Conservation (phyloP, 2,888 invertebrate species). For the Lepidocyrtinus sp. region DNA sequence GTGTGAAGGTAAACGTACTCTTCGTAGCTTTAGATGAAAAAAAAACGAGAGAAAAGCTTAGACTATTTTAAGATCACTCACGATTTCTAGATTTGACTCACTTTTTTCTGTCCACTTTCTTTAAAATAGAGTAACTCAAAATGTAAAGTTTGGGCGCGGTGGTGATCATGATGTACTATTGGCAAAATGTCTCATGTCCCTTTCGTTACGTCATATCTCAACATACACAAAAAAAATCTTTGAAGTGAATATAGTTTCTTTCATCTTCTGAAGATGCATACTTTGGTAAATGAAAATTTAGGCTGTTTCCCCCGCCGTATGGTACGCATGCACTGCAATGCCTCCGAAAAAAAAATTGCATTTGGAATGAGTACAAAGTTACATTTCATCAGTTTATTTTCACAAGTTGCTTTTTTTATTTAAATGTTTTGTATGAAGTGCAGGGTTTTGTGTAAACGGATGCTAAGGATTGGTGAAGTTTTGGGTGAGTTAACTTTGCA, state of each 20-base stretch:
- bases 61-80: constrained; percentile 54
- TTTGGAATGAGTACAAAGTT: neutral
- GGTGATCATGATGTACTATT: constrained; percentile 38
- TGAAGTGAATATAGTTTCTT: no score
- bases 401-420: neutral
- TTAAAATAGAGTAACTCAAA: constrained; percentile 5
- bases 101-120: constrained; percentile 26
- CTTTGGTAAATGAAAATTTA: neutral
- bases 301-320: neutral
- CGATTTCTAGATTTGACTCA: constrained; percentile 36
- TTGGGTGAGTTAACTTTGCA: no score
- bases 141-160: neutral
- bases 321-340: neutral
- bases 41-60: constrained; percentile 18
- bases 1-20: constrained; percentile 16
- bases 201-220: constrained; percentile 33
- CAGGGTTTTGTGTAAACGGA: no score
- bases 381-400: neutral
- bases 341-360: neutral
- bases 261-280: neutral
- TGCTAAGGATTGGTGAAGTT: no score
- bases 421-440: neutral
- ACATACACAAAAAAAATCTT: neutral
- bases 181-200: constrained; percentile 57
- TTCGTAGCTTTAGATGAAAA: neutral